Conservation (phyloP, 1,140 invertebrate genomes). For the Anastatus disparis region DNA sequence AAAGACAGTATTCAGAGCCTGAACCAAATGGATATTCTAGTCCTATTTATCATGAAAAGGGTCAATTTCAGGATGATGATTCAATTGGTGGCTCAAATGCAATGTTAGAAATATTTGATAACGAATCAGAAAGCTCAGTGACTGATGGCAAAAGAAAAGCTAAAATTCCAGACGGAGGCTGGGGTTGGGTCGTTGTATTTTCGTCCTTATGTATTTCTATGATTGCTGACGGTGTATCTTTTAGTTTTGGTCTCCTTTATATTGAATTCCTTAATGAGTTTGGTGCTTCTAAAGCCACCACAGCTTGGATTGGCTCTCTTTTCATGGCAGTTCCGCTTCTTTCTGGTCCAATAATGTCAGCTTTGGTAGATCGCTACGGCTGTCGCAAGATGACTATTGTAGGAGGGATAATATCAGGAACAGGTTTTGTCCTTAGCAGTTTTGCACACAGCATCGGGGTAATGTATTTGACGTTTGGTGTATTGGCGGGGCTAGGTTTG, state of each 20-base stretch:
- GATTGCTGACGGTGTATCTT: constrained; percentile 95
- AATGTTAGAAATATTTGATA: constrained; percentile 44
- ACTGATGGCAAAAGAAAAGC: constrained; percentile 61
- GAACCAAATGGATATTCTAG: neutral
- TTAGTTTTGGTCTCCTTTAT: constrained; percentile 91
- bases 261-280: constrained; percentile 90
- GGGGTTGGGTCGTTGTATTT: constrained; percentile 85
- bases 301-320: constrained; percentile 88
- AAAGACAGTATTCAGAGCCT: constrained; percentile 36
- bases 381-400: constrained; percentile 85
- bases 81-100: constrained; percentile 46
- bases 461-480: constrained; percentile 86
- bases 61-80: constrained; percentile 32
- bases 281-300: constrained; percentile 83
- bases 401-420: constrained; percentile 79
- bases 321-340: constrained; percentile 92
- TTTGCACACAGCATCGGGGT: constrained; percentile 81
- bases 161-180: constrained; percentile 78
- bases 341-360: constrained; percentile 88
- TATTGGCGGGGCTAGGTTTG: constrained; percentile 86
- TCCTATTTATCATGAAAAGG: constrained; percentile 7
- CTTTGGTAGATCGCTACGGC: constrained; percentile 86
- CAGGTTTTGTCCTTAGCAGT: constrained; percentile 84
- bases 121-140: constrained; percentile 31
- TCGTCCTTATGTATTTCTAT: constrained; percentile 89